These are phyloP conservation scores for Ethmia dodecea DNA, from an alignment of 2,888 invertebrate genomes.

Conservation along the genomic window DNA sequence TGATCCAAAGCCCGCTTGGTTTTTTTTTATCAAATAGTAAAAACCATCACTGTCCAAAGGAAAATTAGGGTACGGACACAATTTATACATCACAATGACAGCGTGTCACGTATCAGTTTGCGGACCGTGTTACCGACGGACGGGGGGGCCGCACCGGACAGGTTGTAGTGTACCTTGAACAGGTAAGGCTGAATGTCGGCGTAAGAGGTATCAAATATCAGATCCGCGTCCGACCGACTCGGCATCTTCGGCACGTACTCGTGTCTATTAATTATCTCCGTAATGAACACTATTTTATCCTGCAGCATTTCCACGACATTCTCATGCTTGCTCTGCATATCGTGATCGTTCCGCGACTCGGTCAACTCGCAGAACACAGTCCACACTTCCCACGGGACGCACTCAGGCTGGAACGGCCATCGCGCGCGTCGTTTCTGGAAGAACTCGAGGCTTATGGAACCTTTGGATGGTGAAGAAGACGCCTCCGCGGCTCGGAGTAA, in stretches of 20 bases:
- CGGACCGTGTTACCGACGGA: constrained; percentile 94
- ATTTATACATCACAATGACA: constrained; percentile 82
- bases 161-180: constrained; percentile 92
- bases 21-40: too few relatives aligned
- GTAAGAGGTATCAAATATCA: constrained; percentile 96
- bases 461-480: constrained; percentile 77
- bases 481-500: constrained; percentile 85
- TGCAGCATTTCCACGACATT: constrained; percentile 91
- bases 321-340: constrained; percentile 91
- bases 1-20: too few relatives aligned
- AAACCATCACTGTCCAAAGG: too few relatives aligned
- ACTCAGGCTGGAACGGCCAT: constrained; percentile 94
- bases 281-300: constrained; percentile 96
- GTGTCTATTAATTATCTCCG: constrained; percentile 96
- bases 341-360: constrained; percentile 90
- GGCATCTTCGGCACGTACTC: constrained; percentile 98
- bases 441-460: constrained; percentile 96
- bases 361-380: constrained; percentile 94
- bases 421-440: constrained; percentile 93
- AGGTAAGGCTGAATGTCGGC: constrained; percentile 97
- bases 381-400: constrained; percentile 99
- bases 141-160: constrained; percentile 86
- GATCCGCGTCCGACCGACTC: constrained; percentile 92
- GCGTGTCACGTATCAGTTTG: constrained; percentile 91
- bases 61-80: too few relatives aligned